phyloP scores from a whole-genome alignment of 2,113 vertebrate genomes.

The Dascyllus trimaculatus region DNA sequence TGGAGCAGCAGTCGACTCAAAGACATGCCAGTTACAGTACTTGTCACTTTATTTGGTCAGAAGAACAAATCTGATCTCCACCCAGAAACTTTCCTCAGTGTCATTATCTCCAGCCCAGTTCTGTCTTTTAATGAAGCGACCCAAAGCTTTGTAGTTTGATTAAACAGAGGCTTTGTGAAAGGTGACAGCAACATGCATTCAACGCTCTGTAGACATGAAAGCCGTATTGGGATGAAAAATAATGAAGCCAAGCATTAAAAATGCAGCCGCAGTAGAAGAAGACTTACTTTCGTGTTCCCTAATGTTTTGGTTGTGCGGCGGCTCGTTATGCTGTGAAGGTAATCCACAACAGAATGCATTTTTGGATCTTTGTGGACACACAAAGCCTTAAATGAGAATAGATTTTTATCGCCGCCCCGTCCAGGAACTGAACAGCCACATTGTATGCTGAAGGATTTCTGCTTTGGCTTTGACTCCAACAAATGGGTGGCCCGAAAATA shows the following conservation, averaged over 20 bases:
- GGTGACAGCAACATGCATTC: constrained; percentile 55
- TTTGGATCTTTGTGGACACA: constrained; percentile 50
- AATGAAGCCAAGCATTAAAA: constrained; percentile 42
- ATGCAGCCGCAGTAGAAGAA: constrained; percentile 29
- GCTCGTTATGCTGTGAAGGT: constrained; percentile 51
- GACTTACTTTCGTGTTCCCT: constrained; percentile 19
- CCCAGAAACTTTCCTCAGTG: constrained; percentile 56
- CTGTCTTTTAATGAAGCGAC: constrained; percentile 66
- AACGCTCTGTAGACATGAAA: constrained; percentile 50
- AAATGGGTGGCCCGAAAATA: constrained; percentile 73
- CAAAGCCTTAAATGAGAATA: constrained; percentile 66
- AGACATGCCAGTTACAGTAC: constrained; percentile 53
- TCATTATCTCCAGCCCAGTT: constrained; percentile 66
- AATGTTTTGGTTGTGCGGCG: constrained; percentile 31
- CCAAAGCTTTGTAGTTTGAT: constrained; percentile 71
- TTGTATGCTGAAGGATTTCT: constrained; percentile 63
- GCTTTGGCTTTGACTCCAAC: constrained; percentile 48
- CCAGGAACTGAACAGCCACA: constrained; percentile 65
- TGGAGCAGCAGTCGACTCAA: constrained; percentile 44
- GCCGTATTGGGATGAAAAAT: constrained; percentile 50
- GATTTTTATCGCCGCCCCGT: constrained; percentile 66
- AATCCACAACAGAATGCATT: constrained; percentile 57
- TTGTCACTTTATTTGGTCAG: constrained; percentile 57
- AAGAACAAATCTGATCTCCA: constrained; percentile 61
- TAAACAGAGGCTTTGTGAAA: constrained; percentile 63